Percentiles rank a stretch among this genome's conserved stretches.
Conservation (phyloP, 2,888 invertebrate species). For the Ophion ventricosus region DNA sequence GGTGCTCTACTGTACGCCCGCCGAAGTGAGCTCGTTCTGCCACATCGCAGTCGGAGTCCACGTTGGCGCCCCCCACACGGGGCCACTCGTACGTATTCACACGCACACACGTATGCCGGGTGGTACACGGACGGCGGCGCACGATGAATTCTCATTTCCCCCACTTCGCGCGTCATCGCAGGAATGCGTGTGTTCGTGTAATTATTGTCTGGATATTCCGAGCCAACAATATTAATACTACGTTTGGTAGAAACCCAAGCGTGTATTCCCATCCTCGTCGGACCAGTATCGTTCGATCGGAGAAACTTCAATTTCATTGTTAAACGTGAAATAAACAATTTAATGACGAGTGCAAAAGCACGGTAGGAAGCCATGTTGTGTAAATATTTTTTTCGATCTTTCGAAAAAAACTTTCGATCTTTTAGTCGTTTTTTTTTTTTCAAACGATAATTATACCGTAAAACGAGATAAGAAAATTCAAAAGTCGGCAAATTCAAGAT, state of each 20-base stretch:
- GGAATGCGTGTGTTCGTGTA: conserved; percentile 64
- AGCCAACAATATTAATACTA: conserved; percentile 44
- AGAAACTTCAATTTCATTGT: background rate
- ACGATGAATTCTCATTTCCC: conserved; percentile 63
- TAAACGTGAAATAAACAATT: background rate
- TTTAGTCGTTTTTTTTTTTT: background rate
- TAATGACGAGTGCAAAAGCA: background rate
- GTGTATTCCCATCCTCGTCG: background rate
- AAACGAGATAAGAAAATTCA: background rate
- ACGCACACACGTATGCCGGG: conserved; percentile 33
- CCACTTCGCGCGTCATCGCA: conserved; percentile 41
- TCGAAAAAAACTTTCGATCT: background rate
- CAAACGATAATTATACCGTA: background rate
- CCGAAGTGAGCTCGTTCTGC: conserved; percentile 18
- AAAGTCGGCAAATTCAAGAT: background rate
- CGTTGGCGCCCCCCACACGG: conserved; percentile 30
- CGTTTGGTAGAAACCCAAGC: background rate
- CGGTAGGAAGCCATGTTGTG: background rate
- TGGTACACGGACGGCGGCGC: conserved; percentile 49
- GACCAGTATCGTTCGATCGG: background rate
- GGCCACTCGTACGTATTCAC: conserved; percentile 38
- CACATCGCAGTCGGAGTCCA: conserved; percentile 60
- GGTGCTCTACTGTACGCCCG: conserved; percentile 26
- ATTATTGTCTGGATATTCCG: conserved; percentile 65
- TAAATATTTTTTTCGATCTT: background rate